Percentiles rank a stretch among this genome's conserved stretches.
Evolutionary conservation across 2,113 vertebrate species (phyloP).

Genomic region (Cnemophilus loriae): DNA sequence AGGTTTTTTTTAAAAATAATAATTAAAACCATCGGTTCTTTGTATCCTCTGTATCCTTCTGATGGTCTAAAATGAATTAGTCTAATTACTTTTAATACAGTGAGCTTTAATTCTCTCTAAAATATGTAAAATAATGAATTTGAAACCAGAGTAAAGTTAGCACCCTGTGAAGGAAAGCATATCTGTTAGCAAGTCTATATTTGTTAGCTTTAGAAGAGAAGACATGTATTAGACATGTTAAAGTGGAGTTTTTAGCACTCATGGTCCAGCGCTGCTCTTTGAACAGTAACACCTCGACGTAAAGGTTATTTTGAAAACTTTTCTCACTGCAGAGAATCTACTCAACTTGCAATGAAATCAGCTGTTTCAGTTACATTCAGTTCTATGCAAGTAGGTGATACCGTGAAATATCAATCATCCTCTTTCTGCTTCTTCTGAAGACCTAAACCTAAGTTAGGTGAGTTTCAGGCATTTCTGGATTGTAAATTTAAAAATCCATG

Average conservation of each 20-base stretch:
- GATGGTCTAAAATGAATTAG: background rate
- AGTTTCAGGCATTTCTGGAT: background rate
- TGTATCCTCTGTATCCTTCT: background rate
- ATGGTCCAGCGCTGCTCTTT: background rate
- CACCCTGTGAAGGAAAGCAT: background rate
- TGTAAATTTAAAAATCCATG: background rate
- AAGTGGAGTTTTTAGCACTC: background rate
- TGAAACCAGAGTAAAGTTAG: background rate
- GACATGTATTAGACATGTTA: background rate
- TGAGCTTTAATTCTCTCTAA: background rate
- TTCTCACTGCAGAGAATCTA: background rate
- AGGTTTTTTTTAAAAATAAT: background rate
- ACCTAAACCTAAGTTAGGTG: background rate
- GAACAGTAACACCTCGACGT: background rate
- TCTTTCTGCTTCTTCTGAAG: background rate
- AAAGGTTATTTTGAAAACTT: background rate
- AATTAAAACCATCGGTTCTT: background rate
- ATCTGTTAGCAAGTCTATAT: background rate
- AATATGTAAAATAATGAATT: background rate
- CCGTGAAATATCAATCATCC: background rate
- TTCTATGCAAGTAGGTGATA: background rate
- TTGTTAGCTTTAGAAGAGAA: background rate
- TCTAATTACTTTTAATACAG: background rate
- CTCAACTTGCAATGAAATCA: background rate
- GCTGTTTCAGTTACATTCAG: background rate